Base-by-base conservation (phyloP, 1,140 invertebrate species). In the Drosophila virilis region DNA sequence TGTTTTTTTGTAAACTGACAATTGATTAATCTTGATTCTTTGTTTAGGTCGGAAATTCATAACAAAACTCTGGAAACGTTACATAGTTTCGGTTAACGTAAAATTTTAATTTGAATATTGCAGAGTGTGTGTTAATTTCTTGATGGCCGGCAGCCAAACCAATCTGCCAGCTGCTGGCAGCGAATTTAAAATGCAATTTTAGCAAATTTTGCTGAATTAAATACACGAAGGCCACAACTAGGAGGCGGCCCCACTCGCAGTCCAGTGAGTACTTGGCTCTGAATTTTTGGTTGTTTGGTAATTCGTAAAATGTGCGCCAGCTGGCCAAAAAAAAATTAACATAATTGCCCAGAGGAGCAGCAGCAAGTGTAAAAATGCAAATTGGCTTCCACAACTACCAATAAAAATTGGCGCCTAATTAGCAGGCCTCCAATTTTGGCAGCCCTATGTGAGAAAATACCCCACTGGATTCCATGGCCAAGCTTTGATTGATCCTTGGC, bases 151-250 rank as follows among this genome's bases (percentile, higher is more conserved):
- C 48, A 22, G 9, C 13, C 8, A 57, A 52, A 37, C 32, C 37
- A 35, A 42, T 12, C 43, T 17, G 42, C 10, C 57, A 58, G 76
- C 35, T 52, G 40, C 46, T 50, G 17, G 2, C 48, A 52, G 35
- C 22, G 40, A 85, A 72, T 81, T 85, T 82, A 55, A 82, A 88
- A 76, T 78, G 78, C 83, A 76, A 82, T 86, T 78, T 67, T 71
- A 72, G 81, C 64, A 78, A 86, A 85, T 78, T 85, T 78, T 40
- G 51, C 59, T 69, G 57, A 74, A 66, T 85, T 85, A 81, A 48
- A 51, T 46, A 54, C 45, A 78, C 73, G 45, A 75, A 67, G 66
- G 75, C n/a, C 80, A 50, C 46, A 12, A 12, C 22, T 4, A 40
- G 12, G 28, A 22, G 22, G 46, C 17, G 8, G 45, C 17, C 2